phyloP scores from a whole-genome alignment of 2,113 vertebrate species.

The Fregata magnificens region DNA sequence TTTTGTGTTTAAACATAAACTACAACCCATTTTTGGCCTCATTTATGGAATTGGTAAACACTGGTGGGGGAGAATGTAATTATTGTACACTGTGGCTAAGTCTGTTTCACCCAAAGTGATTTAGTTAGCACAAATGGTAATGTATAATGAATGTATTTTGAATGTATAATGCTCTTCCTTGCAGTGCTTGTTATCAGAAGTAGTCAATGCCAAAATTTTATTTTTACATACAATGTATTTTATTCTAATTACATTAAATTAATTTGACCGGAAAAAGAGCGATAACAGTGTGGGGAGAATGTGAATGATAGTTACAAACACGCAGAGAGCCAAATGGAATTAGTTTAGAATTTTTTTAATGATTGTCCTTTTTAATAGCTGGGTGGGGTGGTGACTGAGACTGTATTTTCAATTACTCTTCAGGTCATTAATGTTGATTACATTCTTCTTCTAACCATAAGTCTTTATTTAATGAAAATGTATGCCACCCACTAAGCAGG shows the following conservation, averaged over 20 bases:
- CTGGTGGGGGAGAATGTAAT: background rate
- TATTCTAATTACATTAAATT: slow-evolving; percentile 26
- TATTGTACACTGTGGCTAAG: background rate
- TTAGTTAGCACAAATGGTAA: background rate
- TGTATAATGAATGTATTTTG: background rate
- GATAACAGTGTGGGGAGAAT: background rate
- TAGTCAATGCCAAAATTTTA: background rate
- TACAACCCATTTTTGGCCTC: background rate
- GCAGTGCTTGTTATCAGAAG: background rate
- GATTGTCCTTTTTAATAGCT: slow-evolving; percentile 58
- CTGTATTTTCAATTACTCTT: slow-evolving; percentile 69
- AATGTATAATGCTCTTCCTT: background rate
- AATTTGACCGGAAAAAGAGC: slow-evolving; percentile 28
- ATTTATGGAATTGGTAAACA: background rate
- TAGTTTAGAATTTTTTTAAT: slow-evolving; percentile 38
- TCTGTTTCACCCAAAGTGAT: background rate
- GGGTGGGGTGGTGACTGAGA: slow-evolving; percentile 43
- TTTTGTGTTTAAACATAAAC: background rate
- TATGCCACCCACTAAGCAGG: slow-evolving; percentile 68
- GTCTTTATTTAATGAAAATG: slow-evolving; percentile 75
- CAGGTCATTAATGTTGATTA: slow-evolving; percentile 75
- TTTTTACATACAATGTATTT: slow-evolving; percentile 18
- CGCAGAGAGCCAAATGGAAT: slow-evolving; percentile 23
- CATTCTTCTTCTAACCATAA: slow-evolving; percentile 68
- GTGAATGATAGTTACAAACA: slow-evolving; percentile 37